Percentiles rank a stretch among this genome's conserved stretches.
These are phyloP conservation scores for Aquatica leii DNA, from an alignment of 2,888 invertebrate species.

Conservation along the genomic window DNA sequence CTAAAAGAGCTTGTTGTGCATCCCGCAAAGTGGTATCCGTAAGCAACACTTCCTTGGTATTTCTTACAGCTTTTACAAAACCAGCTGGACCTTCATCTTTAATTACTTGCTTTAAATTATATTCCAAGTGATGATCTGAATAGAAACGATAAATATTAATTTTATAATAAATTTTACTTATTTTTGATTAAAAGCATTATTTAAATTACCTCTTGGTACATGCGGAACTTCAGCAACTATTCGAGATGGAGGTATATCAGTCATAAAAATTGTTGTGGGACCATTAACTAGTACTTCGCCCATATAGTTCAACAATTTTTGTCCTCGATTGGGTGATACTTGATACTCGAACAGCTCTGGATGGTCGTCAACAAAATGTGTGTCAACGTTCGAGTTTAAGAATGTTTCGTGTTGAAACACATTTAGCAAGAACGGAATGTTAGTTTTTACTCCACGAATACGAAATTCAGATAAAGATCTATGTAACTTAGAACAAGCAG, in stretches of 20 bases:
- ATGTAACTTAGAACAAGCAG: conserved; percentile 96
- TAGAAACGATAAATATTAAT: no score
- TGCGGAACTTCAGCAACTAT: conserved; percentile 84
- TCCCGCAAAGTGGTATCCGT: conserved; percentile 99
- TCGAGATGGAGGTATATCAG: conserved; percentile 84
- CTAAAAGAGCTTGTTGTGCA: conserved; percentile 96
- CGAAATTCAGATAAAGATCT: conserved; percentile 95
- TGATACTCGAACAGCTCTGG: conserved; percentile 93
- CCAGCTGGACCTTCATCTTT: conserved; percentile 90
- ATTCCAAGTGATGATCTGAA: conserved; percentile 35
- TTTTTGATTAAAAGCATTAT: no score
- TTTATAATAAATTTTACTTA: no score
- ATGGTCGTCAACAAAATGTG: conserved; percentile 98
- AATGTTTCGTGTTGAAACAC: conserved; percentile 97
- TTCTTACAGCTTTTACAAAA: conserved; percentile 93
- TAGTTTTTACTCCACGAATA: conserved; percentile 98
- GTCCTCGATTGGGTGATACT: conserved; percentile 91
- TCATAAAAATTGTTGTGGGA: conserved; percentile 91
- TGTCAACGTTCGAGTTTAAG: conserved; percentile 92
- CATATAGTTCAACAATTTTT: conserved; percentile 92
- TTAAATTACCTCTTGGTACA: conserved; percentile 72
- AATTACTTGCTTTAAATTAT: conserved; percentile 87
- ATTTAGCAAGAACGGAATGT: conserved; percentile 97
- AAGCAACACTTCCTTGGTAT: conserved; percentile 85
- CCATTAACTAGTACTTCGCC: conserved; percentile 94